A percentile compares a stretch with the other conserved stretches of the same genome.
Evolutionary conservation across 2,113 vertebrate genomes (phyloP).

Genomic region (Alaudala cheleensis): DNA sequence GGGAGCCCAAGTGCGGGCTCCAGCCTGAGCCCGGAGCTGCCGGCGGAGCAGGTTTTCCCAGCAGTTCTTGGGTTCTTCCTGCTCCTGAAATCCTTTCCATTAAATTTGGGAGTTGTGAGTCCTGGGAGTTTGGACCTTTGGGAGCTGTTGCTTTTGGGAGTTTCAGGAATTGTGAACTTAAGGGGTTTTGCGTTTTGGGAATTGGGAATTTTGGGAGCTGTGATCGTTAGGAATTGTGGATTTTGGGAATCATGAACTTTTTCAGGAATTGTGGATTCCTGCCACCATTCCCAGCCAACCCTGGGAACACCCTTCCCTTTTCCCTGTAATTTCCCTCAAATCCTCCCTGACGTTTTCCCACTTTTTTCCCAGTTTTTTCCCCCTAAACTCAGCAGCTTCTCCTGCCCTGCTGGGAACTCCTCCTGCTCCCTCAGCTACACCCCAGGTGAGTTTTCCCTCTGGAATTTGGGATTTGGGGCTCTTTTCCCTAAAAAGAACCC

Average conservation of each 20-base stretch:
- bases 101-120: not conserved
- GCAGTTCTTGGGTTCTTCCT: not conserved
- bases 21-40: not conserved
- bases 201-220: not conserved
- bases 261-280: too few relatives aligned
- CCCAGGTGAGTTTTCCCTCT: conserved; percentile 71
- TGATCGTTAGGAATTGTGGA: too few relatives aligned
- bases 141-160: not conserved
- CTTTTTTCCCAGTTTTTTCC: conserved; percentile 65
- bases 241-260: too few relatives aligned
- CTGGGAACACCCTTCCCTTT: too few relatives aligned
- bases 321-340: not conserved
- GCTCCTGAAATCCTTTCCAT: fast-evolving
- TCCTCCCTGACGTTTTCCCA: not conserved
- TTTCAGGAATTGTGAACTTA: not conserved
- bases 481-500: not conserved
- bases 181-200: not conserved
- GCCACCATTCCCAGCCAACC: not conserved
- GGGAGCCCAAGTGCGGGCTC: not conserved
- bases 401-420: conserved; percentile 75
- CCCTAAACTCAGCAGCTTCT: conserved; percentile 68
- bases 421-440: conserved; percentile 74
- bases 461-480: not conserved
- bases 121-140: not conserved
- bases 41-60: not conserved